Evolutionary conservation across 37 sponge, comb jelly and placozoan species (phyloP), one percentile per base, ranked within the genome.

Genomic region (Sycon ciliatum): DNA sequence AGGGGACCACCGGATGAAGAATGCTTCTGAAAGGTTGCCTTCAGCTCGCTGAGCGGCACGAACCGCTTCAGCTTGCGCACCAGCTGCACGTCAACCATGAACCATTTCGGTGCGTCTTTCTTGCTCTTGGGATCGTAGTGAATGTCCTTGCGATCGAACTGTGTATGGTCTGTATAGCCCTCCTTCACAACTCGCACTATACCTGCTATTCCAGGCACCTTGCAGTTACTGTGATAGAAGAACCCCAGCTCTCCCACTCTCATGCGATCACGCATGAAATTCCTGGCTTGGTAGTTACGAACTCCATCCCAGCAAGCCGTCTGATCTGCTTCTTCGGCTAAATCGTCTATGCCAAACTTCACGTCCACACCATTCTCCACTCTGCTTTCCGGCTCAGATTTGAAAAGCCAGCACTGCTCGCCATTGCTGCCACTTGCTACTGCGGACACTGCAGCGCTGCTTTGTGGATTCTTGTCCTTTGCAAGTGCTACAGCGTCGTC

Each of bases 291-390:
- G 35, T 74, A 67, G 39, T 83, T 83, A 3, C 84, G 39, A 34
- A 83, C 84, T 11, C 84, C 84, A 78, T 83, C 84, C 84, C 84
- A 83, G n/a, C 60, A 67, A 1, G 84, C 62, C 3, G 79, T 83
- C 18, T 54, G 69, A 1, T 73, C 75, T 34, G 66, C 56, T 39
- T 65, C 67, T 18, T 29, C 34, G 39, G 26, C 32, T 54, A 83
- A 60, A 56, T 83, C 79, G 6, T 72, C 71, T 3, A 83, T 39
- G 38, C 79, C 54, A 58, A 73, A 83, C 67, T 78, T 83, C 38
- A 83, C 61, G 32, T 83, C 84, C 16, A 80, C 67, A 3, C 84
- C 84, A 32, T 72, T 78, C 46, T 60, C 74, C 34, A 83, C 24
- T 6, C 84, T 31, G 4, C 68, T 23, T 7, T 83, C 68, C 1